These are phyloP conservation scores for Lates calcarifer DNA, from an alignment of 2,113 vertebrate species.

Conservation along the genomic window DNA sequence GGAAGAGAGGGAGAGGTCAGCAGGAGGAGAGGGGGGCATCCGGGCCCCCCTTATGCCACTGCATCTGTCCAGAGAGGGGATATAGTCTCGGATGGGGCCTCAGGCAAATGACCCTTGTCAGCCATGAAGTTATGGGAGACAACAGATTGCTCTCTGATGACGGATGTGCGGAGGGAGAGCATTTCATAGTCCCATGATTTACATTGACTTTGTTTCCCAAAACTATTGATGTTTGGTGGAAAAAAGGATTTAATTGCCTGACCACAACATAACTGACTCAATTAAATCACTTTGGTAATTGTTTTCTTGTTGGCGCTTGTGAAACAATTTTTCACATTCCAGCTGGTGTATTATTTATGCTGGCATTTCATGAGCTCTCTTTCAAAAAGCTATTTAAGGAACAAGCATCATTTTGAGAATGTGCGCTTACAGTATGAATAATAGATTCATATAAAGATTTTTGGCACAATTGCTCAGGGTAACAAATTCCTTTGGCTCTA, in stretches of 20 bases:
- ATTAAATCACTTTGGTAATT: constrained; percentile 46
- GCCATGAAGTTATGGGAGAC: constrained; percentile 83
- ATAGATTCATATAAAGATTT: constrained; percentile 44
- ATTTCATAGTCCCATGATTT: constrained; percentile 67
- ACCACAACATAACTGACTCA: constrained; percentile 39
- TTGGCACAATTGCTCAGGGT: constrained; percentile 36
- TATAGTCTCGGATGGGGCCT: constrained; percentile 75
- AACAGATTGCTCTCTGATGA: constrained; percentile 79
- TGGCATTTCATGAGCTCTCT: constrained; percentile 39
- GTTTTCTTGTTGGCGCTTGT: constrained; percentile 46
- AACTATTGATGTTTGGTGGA: constrained; percentile 53
- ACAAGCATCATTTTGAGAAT: constrained; percentile 24
- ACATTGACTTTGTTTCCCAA: constrained; percentile 48
- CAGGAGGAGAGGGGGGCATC: constrained; percentile 81
- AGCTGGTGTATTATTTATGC: constrained; percentile 26
- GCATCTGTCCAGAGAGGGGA: constrained; percentile 79
- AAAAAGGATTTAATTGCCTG: constrained; percentile 32
- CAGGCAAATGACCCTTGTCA: constrained; percentile 89
- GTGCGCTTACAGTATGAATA: constrained; percentile 31
- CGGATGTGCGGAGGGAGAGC: constrained; percentile 72
- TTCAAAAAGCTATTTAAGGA: constrained; percentile 43
- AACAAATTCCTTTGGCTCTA: constrained; percentile 48
- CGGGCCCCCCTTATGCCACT: constrained; percentile 78
- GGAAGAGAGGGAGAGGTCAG: constrained; percentile 83
- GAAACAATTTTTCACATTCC: constrained; percentile 42